Evolutionary conservation across 1,140 invertebrate species (phyloP).

Genomic region (Drosophila mayri): DNA sequence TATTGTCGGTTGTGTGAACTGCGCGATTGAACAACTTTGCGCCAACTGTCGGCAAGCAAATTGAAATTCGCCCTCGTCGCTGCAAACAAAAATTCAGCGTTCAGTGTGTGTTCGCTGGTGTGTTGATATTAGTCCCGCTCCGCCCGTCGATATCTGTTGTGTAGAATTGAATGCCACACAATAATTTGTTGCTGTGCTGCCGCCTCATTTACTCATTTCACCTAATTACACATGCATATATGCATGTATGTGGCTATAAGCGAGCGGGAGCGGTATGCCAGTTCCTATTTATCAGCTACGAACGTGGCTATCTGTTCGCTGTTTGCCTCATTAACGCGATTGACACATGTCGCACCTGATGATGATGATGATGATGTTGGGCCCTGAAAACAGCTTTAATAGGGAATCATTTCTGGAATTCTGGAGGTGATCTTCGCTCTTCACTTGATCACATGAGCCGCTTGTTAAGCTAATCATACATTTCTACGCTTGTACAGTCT

Average conservation of each 20-base stretch:
- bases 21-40: conserved; percentile 75
- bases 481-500: neutral
- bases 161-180: conserved; percentile 8
- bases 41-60: conserved; percentile 72
- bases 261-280: conserved; percentile 23
- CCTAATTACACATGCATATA: conserved; percentile 68
- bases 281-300: conserved; percentile 50
- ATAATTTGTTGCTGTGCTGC: conserved; percentile 29
- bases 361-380: neutral
- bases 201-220: conserved; percentile 59
- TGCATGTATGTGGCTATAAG: conserved; percentile 23
- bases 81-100: conserved; percentile 52
- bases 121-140: conserved; percentile 45
- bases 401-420: neutral
- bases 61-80: conserved; percentile 61
- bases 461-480: conserved; percentile 66
- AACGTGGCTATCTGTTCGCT: conserved; percentile 37
- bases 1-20: conserved; percentile 51
- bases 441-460: conserved; percentile 37
- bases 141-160: conserved; percentile 30
- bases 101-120: conserved; percentile 13
- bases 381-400: neutral
- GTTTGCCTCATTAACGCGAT: conserved; percentile 43
- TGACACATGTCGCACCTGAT: conserved; percentile 44
- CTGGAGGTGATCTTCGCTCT: conserved; percentile 7